Conservation (phyloP, 2,113 vertebrate species). For the Cricetomys ansorgei region DNA sequence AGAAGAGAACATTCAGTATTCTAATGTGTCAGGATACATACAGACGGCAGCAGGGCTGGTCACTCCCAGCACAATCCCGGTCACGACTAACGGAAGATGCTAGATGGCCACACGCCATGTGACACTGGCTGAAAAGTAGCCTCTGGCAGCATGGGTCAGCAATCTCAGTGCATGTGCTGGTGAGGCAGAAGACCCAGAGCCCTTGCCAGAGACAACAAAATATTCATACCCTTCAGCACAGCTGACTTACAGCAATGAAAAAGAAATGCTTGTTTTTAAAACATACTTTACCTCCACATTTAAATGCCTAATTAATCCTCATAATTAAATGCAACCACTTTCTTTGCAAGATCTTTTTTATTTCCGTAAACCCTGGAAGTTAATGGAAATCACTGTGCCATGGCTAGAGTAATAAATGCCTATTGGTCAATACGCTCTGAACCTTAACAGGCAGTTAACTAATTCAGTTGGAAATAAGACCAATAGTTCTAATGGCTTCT, state of each 20-base stretch:
- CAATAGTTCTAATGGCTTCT: constrained; percentile 75
- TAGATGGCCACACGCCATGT: constrained; percentile 27
- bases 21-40: neutral
- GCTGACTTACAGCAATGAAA: constrained; percentile 43
- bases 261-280: constrained; percentile 71
- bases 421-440: constrained; percentile 79
- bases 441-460: constrained; percentile 80
- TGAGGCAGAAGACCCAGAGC: constrained; percentile 53
- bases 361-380: constrained; percentile 72
- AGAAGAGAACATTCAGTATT: constrained; percentile 47
- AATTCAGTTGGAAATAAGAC: constrained; percentile 78
- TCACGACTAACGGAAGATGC: constrained; percentile 51
- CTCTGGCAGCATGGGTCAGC: constrained; percentile 10
- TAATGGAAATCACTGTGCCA: constrained; percentile 77
- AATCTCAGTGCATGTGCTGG: neutral
- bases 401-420: constrained; percentile 73
- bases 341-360: constrained; percentile 75
- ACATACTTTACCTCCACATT: constrained; percentile 69
- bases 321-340: constrained; percentile 77
- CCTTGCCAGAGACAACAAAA: constrained; percentile 49
- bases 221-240: constrained; percentile 17
- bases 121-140: constrained; percentile 20
- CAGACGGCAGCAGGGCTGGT: neutral
- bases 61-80: constrained; percentile 51
- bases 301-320: constrained; percentile 80